Percentiles rank a stretch among this genome's conserved stretches.
phyloP scores from a whole-genome alignment of 2,113 vertebrate genomes.

The Melanostigma gelatinosum region DNA sequence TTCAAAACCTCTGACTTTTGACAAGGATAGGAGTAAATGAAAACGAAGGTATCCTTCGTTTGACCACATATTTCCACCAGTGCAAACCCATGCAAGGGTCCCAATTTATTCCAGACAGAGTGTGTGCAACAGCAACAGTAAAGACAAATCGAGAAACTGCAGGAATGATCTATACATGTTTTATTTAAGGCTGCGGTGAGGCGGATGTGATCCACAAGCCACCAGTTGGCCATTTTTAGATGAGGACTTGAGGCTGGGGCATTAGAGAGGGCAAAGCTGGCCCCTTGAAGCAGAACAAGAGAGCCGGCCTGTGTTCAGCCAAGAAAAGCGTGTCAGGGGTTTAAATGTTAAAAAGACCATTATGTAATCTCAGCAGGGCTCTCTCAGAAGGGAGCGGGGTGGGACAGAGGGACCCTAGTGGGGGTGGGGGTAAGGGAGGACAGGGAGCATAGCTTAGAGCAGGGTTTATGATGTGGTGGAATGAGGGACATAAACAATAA shows the following conservation, averaged over 20 bases:
- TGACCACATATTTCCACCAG: not conserved
- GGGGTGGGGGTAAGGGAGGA: not conserved
- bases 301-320: constrained; percentile 61
- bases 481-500: not conserved
- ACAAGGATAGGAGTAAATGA: not conserved
- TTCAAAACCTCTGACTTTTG: not conserved
- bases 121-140: not conserved
- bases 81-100: not conserved
- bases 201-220: constrained; percentile 20
- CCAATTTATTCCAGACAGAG: not conserved
- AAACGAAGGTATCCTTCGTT: not conserved
- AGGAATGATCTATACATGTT: not conserved
- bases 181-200: constrained; percentile 27
- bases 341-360: constrained; percentile 66
- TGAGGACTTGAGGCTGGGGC: constrained; percentile 27
- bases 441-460: not conserved
- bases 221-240: constrained; percentile 42
- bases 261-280: constrained; percentile 39
- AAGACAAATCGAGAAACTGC: not conserved
- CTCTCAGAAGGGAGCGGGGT: not conserved
- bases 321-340: constrained; percentile 72
- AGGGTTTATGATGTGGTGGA: not conserved
- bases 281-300: constrained; percentile 48
- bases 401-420: constrained; percentile 26
- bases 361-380: constrained; percentile 75